A percentile compares a stretch with the other conserved stretches of the same genome.
phyloP scores from a whole-genome alignment of 2,797 vertebrate genomes.

The Serranus cabrilla region DNA sequence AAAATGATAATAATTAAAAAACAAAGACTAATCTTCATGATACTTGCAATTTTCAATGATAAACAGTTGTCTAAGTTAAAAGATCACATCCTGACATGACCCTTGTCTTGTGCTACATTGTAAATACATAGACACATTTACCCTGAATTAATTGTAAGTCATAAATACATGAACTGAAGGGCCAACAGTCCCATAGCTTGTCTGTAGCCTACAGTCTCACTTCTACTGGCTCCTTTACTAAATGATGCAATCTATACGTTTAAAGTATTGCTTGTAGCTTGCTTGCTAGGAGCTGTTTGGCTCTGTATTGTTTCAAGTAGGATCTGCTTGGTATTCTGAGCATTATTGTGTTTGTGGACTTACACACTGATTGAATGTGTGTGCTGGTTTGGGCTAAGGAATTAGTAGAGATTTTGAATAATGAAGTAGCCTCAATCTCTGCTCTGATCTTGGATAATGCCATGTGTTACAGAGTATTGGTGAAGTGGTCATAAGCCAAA shows the following conservation, averaged over 20 bases:
- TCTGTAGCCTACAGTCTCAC: background rate
- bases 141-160: background rate
- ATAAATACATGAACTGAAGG: background rate
- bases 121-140: background rate
- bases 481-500: constrained; percentile 29
- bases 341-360: constrained; percentile 17
- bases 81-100: background rate
- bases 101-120: background rate
- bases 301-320: constrained; percentile 10
- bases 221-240: background rate
- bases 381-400: constrained; percentile 8
- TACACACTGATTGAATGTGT: constrained; percentile 16
- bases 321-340: background rate
- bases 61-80: background rate
- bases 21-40: no score
- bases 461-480: constrained; percentile 40
- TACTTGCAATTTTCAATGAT: background rate
- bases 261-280: background rate
- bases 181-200: background rate
- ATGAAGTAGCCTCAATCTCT: constrained; percentile 39
- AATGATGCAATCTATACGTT: constrained; percentile 8
- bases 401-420: constrained; percentile 39
- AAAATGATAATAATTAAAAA: no score
- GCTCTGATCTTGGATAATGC: constrained; percentile 56
- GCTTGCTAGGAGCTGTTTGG: background rate